Evolutionary conservation across 2,113 vertebrate genomes (phyloP), one percentile per base, ranked within the genome.

Genomic region (Lepisosteus oculatus): DNA sequence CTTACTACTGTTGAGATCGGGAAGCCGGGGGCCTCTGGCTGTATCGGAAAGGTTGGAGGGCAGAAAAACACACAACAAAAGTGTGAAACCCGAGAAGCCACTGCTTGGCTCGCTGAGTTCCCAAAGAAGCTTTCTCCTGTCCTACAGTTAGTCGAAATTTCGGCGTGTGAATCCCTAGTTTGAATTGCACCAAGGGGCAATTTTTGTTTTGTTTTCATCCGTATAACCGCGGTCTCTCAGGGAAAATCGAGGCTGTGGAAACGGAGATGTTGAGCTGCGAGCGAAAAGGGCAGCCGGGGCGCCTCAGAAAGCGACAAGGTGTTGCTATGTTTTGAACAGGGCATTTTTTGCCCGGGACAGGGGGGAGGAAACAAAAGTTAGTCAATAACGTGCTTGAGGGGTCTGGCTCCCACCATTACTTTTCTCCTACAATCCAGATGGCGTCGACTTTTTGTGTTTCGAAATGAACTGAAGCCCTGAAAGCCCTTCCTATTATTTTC

Each of bases 291-390:
- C 70, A 66, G 29, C 29, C 57, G 71, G 72, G 12, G 17, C 71
- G 63, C 63, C 68, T 70, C 14, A 65, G 11, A 29, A 0, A 0
- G 71, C 71, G 75, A 61, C 70, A 73, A 66, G 57, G 70, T 0
- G 0, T 5, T 71, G 0, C 43, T 70, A 71, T 81, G 80, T 83
- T 85, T 81, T 82, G 29, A 74, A 62, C 61, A 70, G 78, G 79
- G 80, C 79, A 74, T 65, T 61, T 65, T 61, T 41, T 82, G 79
- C 69, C 75, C 66, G 8, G 57, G 13, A 45, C 65, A 72, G 55
- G 56, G n/a, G 11, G 43, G 44, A 12, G 59, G 41, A 59, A 12
- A 14, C 9, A 59, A 13, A 51, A 29, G 29, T 29, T 29, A 29
- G 15, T 29, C 61, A 14, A n/a, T 13, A 12, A 59, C 11, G 56